Evolutionary conservation across 2,888 invertebrate genomes (phyloP).

Genomic region (Dione juno): DNA sequence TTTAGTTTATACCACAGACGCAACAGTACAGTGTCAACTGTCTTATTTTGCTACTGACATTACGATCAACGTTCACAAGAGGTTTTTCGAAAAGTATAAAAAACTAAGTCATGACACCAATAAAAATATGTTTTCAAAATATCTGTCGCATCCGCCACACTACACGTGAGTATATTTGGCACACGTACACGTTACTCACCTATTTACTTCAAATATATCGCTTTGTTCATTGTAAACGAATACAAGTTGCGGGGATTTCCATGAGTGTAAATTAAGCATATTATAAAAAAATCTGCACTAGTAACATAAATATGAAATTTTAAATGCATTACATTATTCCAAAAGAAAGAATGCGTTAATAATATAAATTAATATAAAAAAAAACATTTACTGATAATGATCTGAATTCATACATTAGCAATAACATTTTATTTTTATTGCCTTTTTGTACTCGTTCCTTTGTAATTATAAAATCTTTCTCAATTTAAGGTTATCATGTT

Average conservation of each 20-base stretch:
- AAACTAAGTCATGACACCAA: constrained; percentile 3
- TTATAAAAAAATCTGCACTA: background rate
- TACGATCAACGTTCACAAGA: background rate
- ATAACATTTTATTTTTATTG: constrained; percentile 18
- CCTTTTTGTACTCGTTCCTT: background rate
- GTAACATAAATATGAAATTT: background rate
- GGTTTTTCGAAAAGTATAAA: background rate
- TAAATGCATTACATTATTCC: background rate
- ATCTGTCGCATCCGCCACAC: constrained; percentile 28
- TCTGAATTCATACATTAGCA: background rate
- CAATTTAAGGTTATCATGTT: constrained; percentile 14
- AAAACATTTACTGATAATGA: background rate
- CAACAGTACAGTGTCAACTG: background rate
- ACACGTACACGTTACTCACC: constrained; percentile 43
- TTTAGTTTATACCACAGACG: background rate
- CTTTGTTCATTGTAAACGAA: constrained; percentile 46
- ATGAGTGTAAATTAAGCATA: constrained; percentile 33
- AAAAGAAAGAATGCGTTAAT: background rate
- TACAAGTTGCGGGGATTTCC: constrained; percentile 40
- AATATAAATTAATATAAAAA: background rate
- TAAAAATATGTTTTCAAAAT: constrained; percentile 21
- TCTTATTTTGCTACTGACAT: background rate
- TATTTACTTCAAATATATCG: constrained; percentile 46
- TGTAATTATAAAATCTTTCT: background rate
- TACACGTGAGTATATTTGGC: constrained; percentile 44